phyloP scores from a whole-genome alignment of 2,797 vertebrate species.

The Sebastes itinus region DNA sequence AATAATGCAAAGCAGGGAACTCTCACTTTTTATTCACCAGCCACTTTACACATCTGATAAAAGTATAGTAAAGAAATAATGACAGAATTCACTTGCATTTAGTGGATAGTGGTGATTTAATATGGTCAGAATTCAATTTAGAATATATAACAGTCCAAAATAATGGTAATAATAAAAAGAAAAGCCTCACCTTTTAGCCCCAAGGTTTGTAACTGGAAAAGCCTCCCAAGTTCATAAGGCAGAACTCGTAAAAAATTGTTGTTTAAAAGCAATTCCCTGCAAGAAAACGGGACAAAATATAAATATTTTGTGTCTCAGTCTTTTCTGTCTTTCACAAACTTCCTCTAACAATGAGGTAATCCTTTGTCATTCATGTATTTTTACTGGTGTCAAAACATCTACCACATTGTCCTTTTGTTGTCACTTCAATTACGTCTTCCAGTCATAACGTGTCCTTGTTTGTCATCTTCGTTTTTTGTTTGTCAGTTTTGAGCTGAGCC shows the following conservation, averaged over 20 bases:
- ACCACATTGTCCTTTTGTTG: neutral
- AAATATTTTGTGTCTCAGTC: neutral
- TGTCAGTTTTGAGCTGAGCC: neutral
- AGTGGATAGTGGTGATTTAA: no score
- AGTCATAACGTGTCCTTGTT: neutral
- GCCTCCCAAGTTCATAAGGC: slow-evolving; percentile 99
- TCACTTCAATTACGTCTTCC: neutral
- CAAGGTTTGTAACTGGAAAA: slow-evolving; percentile 97
- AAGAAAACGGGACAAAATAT: slow-evolving; percentile 23
- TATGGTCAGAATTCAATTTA: neutral
- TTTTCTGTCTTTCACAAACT: neutral
- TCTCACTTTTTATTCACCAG: neutral
- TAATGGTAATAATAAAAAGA: neutral
- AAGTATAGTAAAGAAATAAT: neutral
- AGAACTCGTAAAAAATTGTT: slow-evolving; percentile 99
- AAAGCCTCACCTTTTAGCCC: slow-evolving; percentile 91
- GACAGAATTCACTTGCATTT: neutral
- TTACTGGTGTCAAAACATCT: neutral
- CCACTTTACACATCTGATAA: neutral
- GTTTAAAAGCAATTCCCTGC: slow-evolving; percentile 99
- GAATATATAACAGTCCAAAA: neutral
- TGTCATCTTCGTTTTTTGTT: neutral
- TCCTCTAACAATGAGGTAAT: neutral
- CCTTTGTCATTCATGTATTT: neutral
- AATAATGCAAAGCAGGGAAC: neutral